Conservation (phyloP, 2,888 invertebrate genomes). For the Mythimna albipuncta region DNA sequence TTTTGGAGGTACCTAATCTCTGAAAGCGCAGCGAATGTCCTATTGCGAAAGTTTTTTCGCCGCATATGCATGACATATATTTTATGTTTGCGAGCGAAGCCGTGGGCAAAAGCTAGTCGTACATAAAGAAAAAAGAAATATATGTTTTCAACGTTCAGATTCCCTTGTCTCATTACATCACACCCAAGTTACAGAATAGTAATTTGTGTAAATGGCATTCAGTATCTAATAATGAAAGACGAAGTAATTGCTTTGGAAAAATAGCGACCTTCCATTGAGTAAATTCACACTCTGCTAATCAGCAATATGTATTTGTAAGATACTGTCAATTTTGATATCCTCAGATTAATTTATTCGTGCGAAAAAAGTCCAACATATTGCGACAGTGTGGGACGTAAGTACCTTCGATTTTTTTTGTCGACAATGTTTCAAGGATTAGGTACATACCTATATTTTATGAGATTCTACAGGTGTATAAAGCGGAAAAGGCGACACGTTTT, state of each 20-base stretch:
- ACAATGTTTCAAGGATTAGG: conserved; percentile 1
- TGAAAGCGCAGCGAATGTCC: no score
- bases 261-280: not conserved
- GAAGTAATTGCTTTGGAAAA: not conserved
- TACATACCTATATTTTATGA: conserved; percentile 5
- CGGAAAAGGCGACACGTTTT: not conserved
- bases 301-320: conserved; percentile 16
- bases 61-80: no score
- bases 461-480: conserved; percentile 10
- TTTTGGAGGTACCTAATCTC: no score
- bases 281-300: conserved; percentile 18
- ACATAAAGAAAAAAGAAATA: no score
- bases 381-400: not conserved
- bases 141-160: not conserved
- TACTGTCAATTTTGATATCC: conserved; percentile 3
- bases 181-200: not conserved
- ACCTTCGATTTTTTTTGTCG: not conserved
- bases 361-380: not conserved
- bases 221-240: not conserved
- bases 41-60: no score
- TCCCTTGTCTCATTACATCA: not conserved
- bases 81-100: no score
- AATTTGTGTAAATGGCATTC: not conserved
- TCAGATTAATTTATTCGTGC: conserved; percentile 24
- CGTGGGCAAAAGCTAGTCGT: no score